These are phyloP conservation scores for Rhopalosiphum maidis DNA, from an alignment of 1,140 invertebrate species.

Conservation along the genomic window DNA sequence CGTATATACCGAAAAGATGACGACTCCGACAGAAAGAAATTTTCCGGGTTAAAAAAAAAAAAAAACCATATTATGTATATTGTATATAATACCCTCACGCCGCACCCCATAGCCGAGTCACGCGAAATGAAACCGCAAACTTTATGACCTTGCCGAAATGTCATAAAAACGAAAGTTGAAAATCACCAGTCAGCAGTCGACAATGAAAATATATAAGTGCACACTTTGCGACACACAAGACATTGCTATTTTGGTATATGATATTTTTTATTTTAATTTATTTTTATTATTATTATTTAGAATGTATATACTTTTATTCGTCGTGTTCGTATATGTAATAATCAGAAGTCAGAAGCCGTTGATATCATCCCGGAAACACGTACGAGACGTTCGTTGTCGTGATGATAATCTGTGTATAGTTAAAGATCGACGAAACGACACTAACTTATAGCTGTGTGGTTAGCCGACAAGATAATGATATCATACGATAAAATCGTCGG, in stretches of 20 bases:
- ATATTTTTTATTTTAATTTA: background rate
- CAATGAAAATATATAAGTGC: background rate
- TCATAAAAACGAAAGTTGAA: constrained; percentile 49
- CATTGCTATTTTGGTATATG: background rate
- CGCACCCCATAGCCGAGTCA: background rate
- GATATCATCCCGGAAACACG: background rate
- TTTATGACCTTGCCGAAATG: constrained; percentile 36
- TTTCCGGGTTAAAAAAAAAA: background rate
- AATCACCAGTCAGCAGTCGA: constrained; percentile 34
- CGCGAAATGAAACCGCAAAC: constrained; percentile 33
- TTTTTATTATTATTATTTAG: background rate
- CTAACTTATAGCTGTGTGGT: no score
- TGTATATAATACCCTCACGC: background rate
- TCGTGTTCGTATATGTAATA: background rate
- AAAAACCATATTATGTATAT: constrained; percentile 22
- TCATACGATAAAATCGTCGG: background rate
- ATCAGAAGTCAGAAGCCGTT: no score
- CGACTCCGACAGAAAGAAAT: background rate
- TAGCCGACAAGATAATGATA: background rate
- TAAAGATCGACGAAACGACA: background rate
- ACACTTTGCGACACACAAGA: background rate
- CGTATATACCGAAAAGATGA: background rate
- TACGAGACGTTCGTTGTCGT: background rate
- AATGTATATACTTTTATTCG: background rate
- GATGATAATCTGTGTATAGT: background rate